phyloP scores from a whole-genome alignment of 30 jellyfish, hydroid and myxozoan species.

The Aurelia coerulea region DNA sequence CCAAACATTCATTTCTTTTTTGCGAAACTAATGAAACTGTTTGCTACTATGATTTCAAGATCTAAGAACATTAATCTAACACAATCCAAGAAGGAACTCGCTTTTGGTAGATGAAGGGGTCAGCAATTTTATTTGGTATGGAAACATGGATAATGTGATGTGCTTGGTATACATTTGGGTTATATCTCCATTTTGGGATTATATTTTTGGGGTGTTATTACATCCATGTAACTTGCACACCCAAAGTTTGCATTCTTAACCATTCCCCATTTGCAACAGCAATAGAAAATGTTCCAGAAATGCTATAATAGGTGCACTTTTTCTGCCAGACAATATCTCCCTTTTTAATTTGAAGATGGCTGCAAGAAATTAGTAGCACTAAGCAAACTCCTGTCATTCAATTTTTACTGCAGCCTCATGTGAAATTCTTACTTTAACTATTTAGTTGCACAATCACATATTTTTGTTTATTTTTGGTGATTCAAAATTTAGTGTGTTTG shows the following conservation, averaged over 20 bases:
- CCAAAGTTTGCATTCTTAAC: background rate
- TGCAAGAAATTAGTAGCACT: background rate
- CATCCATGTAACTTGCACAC: background rate
- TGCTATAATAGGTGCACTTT: background rate
- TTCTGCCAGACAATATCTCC: background rate
- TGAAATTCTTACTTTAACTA: too few species aligned
- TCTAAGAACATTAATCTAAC: too few species aligned
- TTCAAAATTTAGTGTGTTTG: too few species aligned
- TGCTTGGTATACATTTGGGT: background rate
- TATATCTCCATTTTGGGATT: conserved; percentile 1
- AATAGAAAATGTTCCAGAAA: background rate
- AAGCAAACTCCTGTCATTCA: too few species aligned
- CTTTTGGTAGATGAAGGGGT: too few species aligned
- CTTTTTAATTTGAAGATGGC: background rate
- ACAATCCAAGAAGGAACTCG: too few species aligned
- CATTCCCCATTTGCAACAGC: background rate
- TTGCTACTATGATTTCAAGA: too few species aligned
- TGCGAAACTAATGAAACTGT: background rate
- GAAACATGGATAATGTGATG: background rate
- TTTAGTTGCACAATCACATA: too few species aligned
- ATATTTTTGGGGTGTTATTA: background rate
- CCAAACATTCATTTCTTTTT: background rate
- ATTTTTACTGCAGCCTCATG: too few species aligned
- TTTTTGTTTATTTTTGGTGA: too few species aligned
- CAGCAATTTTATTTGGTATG: too few species aligned